phyloP scores from a whole-genome alignment of 2,888 invertebrate genomes.

The Alloscopus bannaensis region DNA sequence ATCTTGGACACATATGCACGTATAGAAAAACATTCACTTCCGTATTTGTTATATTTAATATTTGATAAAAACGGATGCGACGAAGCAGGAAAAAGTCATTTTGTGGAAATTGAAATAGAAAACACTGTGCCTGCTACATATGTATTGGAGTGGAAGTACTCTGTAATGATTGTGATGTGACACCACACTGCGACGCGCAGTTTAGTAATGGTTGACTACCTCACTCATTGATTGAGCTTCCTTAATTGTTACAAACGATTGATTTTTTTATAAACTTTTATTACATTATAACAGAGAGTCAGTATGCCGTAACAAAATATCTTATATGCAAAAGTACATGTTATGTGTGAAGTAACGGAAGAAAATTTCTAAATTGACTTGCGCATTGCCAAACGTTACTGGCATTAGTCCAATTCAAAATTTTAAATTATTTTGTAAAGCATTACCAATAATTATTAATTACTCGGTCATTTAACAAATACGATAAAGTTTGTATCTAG shows the following conservation, averaged over 20 bases:
- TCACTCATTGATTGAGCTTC: conserved; percentile 3
- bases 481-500: no score
- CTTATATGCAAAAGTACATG: not conserved
- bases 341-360: not conserved
- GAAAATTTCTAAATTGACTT: not conserved
- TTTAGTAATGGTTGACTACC: not conserved
- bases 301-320: not conserved
- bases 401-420: conserved; percentile 9
- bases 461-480: not conserved
- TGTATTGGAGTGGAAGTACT: no score
- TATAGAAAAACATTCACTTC: conserved; percentile 45
- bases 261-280: not conserved
- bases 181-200: not conserved
- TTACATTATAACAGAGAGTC: not conserved
- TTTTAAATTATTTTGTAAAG: not conserved
- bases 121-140: no score
- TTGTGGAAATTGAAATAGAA: conserved; percentile 27
- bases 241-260: conserved; percentile 12
- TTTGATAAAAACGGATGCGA: not conserved
- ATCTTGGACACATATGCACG: not conserved
- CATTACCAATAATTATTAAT: not conserved
- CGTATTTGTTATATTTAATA: conserved; percentile 32
- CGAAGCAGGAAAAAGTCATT: conserved; percentile 7
- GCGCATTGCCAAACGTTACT: not conserved
- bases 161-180: not conserved